phyloP scores from a whole-genome alignment of 2,797 vertebrate species.

The Salmo trutta region DNA sequence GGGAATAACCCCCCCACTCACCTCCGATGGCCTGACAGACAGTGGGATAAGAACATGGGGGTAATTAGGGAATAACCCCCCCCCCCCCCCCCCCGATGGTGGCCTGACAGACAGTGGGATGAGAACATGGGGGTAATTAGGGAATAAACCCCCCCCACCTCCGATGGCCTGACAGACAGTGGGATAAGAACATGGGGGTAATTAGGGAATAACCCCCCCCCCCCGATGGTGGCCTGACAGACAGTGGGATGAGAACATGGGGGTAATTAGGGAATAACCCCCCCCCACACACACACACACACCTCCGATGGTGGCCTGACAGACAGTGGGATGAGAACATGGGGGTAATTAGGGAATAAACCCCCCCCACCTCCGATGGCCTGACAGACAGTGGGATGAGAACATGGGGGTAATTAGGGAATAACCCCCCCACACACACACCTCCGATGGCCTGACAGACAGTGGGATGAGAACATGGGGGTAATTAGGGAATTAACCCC shows the following conservation, averaged over 20 bases:
- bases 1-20: not conserved
- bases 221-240: conserved; percentile 4
- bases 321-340: not conserved
- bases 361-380: conserved; percentile 30
- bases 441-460: conserved; percentile 39
- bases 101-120: not conserved
- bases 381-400: not conserved
- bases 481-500: conserved; percentile 55
- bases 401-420: conserved; percentile 49
- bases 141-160: not conserved
- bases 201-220: conserved; percentile 54
- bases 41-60: not conserved
- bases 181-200: conserved; percentile 5
- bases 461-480: not conserved
- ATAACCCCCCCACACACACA: conserved; percentile 30
- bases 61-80: conserved; percentile 55
- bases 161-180: conserved; percentile 34
- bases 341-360: conserved; percentile 49
- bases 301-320: conserved; percentile 40
- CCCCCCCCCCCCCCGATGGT: conserved; percentile 14
- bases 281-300: too few species aligned
- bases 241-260: conserved; percentile 31
- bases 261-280: conserved; percentile 49
- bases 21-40: conserved; percentile 35
- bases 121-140: too few species aligned